Evolutionary conservation across 1,140 invertebrate genomes (phyloP).

Genomic region (Euwallacea fornicatus): DNA sequence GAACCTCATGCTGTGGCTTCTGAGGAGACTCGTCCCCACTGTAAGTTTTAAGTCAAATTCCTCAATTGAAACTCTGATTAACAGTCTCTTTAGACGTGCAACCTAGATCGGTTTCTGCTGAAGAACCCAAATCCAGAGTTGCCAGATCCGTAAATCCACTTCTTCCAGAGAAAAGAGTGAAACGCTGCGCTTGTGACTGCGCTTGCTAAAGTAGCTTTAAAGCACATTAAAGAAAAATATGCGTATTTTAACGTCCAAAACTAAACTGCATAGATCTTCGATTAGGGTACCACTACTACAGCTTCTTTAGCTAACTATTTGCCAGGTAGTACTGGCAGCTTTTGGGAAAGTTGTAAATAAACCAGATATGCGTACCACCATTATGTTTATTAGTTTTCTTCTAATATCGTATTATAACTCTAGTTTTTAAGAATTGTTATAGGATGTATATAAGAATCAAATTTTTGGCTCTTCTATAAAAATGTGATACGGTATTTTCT

Average conservation of each 20-base stretch:
- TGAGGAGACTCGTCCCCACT: constrained; percentile 61
- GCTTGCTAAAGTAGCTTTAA: constrained; percentile 48
- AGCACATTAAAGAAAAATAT: background rate
- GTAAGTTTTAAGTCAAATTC: constrained; percentile 46
- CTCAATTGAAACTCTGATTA: no score
- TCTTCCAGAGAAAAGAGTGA: constrained; percentile 58
- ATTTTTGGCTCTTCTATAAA: background rate
- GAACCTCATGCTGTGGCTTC: constrained; percentile 48
- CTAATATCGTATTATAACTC: background rate
- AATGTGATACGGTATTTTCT: background rate
- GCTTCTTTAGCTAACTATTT: background rate
- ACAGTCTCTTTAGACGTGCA: constrained; percentile 60
- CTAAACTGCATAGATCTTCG: background rate
- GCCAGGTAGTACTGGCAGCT: background rate
- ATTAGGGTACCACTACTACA: constrained; percentile 3
- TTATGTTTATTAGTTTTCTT: background rate
- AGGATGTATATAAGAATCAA: background rate
- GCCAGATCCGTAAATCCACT: constrained; percentile 53
- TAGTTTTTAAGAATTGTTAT: constrained; percentile 2
- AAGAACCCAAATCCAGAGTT: constrained; percentile 32
- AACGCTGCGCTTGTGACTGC: constrained; percentile 65
- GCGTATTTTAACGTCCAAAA: background rate
- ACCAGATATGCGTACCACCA: no score
- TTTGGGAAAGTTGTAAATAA: background rate
- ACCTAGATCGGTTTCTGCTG: constrained; percentile 60